Evolutionary conservation across 2,113 vertebrate species (phyloP).

Genomic region (Xenopus borealis): DNA sequence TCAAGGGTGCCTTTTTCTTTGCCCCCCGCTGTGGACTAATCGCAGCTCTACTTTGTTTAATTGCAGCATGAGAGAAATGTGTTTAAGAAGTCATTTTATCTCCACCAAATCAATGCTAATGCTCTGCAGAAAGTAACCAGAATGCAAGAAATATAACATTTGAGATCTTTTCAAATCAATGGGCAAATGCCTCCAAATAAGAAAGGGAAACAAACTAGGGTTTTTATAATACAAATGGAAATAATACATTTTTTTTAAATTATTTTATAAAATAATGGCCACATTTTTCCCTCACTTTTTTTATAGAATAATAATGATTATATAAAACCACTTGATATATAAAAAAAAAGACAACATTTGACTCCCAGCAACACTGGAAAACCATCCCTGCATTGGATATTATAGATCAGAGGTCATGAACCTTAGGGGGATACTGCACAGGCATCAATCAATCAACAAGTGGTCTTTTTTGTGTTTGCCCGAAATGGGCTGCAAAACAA

Average conservation of each 20-base stretch:
- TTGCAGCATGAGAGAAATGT: slow-evolving; percentile 97
- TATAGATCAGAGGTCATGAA: slow-evolving; percentile 83
- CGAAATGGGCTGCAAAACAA: slow-evolving; percentile 73
- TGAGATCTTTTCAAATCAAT: too few species aligned
- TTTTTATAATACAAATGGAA: too few species aligned
- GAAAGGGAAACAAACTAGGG: too few species aligned
- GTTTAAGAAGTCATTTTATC: slow-evolving; percentile 98
- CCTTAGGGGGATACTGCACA: slow-evolving; percentile 55
- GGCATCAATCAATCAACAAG: slow-evolving; percentile 65
- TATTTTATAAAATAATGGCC: too few species aligned
- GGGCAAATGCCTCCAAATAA: too few species aligned
- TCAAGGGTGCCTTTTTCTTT: slow-evolving; percentile 99
- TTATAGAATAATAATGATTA: too few species aligned
- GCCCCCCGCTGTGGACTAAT: slow-evolving; percentile 97
- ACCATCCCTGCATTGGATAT: slow-evolving; percentile 67
- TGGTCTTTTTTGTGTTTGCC: slow-evolving; percentile 68
- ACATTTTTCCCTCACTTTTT: too few species aligned
- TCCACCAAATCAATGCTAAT: slow-evolving; percentile 90
- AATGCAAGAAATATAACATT: slow-evolving; percentile 71
- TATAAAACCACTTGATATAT: background rate
- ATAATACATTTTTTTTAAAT: too few species aligned
- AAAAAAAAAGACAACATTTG: slow-evolving; percentile 68
- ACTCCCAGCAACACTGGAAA: slow-evolving; percentile 44
- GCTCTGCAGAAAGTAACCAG: slow-evolving; percentile 92
- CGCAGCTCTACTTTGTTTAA: slow-evolving; percentile 99